A percentile compares a stretch with the other conserved stretches of the same genome.
Evolutionary conservation across 2,888 invertebrate genomes (phyloP).

Genomic region (Tipula unca): DNA sequence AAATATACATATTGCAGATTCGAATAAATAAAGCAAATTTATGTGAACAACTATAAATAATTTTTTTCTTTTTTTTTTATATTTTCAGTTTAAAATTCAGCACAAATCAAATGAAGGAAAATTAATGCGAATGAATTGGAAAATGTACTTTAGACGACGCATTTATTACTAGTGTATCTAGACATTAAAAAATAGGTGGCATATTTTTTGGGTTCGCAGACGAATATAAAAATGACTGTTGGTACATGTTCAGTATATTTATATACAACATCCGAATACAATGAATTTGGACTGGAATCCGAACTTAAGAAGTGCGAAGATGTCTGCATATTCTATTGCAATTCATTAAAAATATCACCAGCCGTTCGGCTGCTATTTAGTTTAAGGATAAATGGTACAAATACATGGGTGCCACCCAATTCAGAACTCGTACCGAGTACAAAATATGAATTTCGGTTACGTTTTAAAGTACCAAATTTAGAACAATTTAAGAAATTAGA

Average conservation of each 20-base stretch:
- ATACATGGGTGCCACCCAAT: slow-evolving; percentile 62
- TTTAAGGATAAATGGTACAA: slow-evolving; percentile 54
- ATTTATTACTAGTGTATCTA: neutral
- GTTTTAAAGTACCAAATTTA: slow-evolving; percentile 57
- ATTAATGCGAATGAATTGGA: neutral
- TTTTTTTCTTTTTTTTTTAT: neutral
- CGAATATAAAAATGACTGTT: slow-evolving; percentile 22
- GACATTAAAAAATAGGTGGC: neutral
- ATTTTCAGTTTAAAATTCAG: neutral
- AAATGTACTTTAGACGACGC: neutral
- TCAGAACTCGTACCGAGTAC: slow-evolving; percentile 44
- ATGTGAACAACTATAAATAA: neutral
- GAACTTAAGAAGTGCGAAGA: slow-evolving; percentile 51
- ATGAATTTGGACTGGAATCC: slow-evolving; percentile 30
- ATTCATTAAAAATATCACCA: slow-evolving; percentile 63
- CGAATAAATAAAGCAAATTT: neutral
- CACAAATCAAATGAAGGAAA: neutral
- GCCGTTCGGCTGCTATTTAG: slow-evolving; percentile 71
- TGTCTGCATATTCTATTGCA: slow-evolving; percentile 61
- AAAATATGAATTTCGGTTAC: slow-evolving; percentile 66
- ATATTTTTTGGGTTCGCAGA: neutral
- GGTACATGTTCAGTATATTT: slow-evolving; percentile 32
- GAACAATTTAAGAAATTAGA: slow-evolving; percentile 47
- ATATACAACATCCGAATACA: slow-evolving; percentile 31
- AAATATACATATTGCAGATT: neutral